Evolutionary conservation across 2,888 invertebrate genomes (phyloP).

Genomic region (Drymonia ruficornis): DNA sequence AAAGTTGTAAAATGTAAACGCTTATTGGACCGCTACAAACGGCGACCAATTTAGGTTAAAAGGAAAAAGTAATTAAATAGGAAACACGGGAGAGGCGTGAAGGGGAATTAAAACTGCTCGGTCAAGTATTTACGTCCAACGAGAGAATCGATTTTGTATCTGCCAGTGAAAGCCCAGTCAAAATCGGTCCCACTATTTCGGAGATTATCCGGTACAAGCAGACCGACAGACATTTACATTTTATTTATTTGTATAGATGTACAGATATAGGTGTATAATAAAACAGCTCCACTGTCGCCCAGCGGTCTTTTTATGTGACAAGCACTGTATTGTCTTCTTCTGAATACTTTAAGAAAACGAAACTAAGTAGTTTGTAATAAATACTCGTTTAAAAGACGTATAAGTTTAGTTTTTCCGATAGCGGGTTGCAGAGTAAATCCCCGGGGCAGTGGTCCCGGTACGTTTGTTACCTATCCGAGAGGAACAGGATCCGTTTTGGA

Average conservation of each 20-base stretch:
- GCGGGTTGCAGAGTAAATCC: not conserved
- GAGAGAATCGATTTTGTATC: not conserved
- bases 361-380: not conserved
- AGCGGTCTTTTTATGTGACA: too few species aligned
- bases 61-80: constrained; percentile 37
- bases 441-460: not conserved
- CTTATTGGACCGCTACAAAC: constrained; percentile 10
- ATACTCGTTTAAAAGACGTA: not conserved
- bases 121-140: constrained; percentile 10
- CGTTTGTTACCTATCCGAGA: not conserved
- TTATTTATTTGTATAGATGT: too few species aligned
- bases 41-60: constrained; percentile 8
- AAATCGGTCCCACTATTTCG: too few species aligned
- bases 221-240: too few species aligned
- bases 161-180: too few species aligned
- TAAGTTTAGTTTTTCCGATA: not conserved
- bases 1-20: constrained; percentile 5
- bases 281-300: too few species aligned
- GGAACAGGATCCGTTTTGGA: constrained; percentile 31
- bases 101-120: constrained; percentile 31
- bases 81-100: constrained; percentile 34
- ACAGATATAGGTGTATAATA: too few species aligned
- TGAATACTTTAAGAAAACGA: not conserved
- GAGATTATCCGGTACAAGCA: too few species aligned
- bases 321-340: too few species aligned